phyloP scores from a whole-genome alignment of 2,113 vertebrate genomes.

The Carollia perspicillata region DNA sequence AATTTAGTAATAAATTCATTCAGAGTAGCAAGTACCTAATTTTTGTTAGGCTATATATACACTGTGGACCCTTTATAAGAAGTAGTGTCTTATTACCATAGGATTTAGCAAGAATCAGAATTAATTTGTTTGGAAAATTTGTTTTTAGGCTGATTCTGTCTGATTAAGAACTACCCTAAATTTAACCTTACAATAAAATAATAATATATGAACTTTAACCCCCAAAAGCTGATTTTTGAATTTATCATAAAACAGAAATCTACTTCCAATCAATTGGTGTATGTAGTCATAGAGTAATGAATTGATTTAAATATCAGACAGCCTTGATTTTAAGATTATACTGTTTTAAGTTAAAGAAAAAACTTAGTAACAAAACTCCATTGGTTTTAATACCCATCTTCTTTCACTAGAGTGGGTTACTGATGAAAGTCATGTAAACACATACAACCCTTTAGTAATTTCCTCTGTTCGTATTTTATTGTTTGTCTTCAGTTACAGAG shows the following conservation, averaged over 20 bases:
- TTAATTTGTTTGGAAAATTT: slow-evolving; percentile 5
- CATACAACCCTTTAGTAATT: slow-evolving; percentile 71
- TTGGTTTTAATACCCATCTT: slow-evolving; percentile 24
- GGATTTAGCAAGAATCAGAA: slow-evolving; percentile 29
- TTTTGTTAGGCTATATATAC: slow-evolving; percentile 30
- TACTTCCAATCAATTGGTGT: slow-evolving; percentile 3
- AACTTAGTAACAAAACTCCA: slow-evolving; percentile 43
- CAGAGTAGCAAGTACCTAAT: not conserved
- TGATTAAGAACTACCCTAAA: slow-evolving; percentile 35
- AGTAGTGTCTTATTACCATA: not conserved
- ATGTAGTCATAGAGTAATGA: slow-evolving; percentile 38
- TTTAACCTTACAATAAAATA: slow-evolving; percentile 43
- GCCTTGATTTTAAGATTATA: slow-evolving; percentile 23
- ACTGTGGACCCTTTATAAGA: slow-evolving; percentile 12
- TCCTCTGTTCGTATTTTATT: slow-evolving; percentile 77
- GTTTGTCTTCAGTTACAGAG: slow-evolving; percentile 75
- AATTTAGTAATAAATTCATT: slow-evolving; percentile 3
- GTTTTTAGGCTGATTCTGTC: not conserved
- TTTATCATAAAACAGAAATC: slow-evolving; percentile 47
- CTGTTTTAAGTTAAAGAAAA: slow-evolving; percentile 47
- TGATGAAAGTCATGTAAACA: slow-evolving; percentile 62
- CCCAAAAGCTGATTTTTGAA: not conserved
- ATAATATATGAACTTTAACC: not conserved
- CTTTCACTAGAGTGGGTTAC: slow-evolving; percentile 49
- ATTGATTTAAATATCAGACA: slow-evolving; percentile 26